Evolutionary conservation across 2,113 vertebrate genomes (phyloP), one percentile per base, ranked within the genome.

Genomic region (Aspiorhynchus laticeps): DNA sequence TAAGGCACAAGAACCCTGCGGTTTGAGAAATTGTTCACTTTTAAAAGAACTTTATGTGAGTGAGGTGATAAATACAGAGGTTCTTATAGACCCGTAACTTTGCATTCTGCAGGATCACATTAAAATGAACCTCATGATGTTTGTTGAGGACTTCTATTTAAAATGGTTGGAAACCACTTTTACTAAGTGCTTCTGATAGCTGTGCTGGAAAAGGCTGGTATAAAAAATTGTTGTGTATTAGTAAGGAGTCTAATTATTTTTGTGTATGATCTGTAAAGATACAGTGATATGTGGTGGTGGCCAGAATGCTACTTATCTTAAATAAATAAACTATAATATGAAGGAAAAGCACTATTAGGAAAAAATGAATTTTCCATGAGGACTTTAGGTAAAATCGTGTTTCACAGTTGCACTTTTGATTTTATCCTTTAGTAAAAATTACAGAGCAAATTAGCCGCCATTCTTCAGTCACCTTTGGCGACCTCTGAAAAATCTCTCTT

Each of bases 21-120:
- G 80, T 82, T 80, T 80, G 24, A 63, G 53, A 63, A 63, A 61
- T 43, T 19, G 65, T 67, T 67, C 38, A 12, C 59, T 46, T 81
- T 65, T 46, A 82, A 82, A 65, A 67, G 8, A 65, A 28, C 73
- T 26, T 67, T 76, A n/a, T 77, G 41, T 26, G 56, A 61, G 56
- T 4, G 33, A 63, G 24, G 11, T 10, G 7, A 80, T 80, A 43
- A 63, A 81, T 43, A 28, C 2, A 19, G 36, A 81, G 36, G n/a
- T 81, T 65, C 43, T 19, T 28, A 61, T 61, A 80, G 24, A 41
- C 56, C 31, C 56, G 7, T 36, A 36, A 31, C 11, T 31, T 79
- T 36, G 71, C 36, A 41, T n/a, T 41, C 38, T n/a, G 21, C 71
- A 74, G 36, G 36, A 74, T 74, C 24, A n/a, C 10, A 41, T 74